Percentiles rank a stretch among this genome's conserved stretches.
phyloP scores from a whole-genome alignment of 1,140 invertebrate genomes.

The Liolophura sinensis region DNA sequence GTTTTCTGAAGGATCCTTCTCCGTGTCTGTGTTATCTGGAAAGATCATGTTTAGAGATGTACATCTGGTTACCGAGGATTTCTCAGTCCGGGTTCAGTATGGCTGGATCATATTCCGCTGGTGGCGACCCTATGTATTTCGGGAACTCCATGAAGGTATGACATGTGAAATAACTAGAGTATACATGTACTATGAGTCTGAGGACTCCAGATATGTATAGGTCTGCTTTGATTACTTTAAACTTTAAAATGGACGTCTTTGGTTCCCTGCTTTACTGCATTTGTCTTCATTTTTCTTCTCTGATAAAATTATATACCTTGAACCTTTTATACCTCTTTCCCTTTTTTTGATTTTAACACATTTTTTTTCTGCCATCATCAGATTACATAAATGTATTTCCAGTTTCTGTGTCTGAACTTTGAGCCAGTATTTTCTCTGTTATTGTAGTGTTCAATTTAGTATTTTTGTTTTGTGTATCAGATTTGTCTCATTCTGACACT shows the following conservation, averaged over 20 bases:
- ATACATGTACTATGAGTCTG: no score
- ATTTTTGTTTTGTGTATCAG: conserved; percentile 62
- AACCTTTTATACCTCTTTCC: no score
- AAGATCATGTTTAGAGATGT: conserved; percentile 99
- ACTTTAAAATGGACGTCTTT: no score
- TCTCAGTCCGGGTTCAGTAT: conserved; percentile 90
- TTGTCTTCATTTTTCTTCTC: no score
- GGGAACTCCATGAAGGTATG: conserved; percentile 95
- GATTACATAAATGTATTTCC: no score
- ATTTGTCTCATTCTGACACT: conserved; percentile 94
- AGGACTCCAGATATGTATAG: no score
- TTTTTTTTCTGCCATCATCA: no score
- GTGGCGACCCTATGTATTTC: conserved; percentile 92
- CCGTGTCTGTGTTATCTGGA: conserved; percentile 90
- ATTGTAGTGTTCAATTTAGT: not conserved
- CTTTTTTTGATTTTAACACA: not conserved
- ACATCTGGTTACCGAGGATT: conserved; percentile 93
- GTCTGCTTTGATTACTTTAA: no score
- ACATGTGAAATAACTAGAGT: no score
- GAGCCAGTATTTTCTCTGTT: conserved; percentile 1
- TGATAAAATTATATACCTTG: no score
- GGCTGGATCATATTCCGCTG: conserved; percentile 96
- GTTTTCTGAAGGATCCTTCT: conserved; percentile 77
- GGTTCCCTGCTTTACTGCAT: conserved; percentile 8
- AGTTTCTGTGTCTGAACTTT: no score